phyloP scores from a whole-genome alignment of 2,888 invertebrate species.

The Leptothorax acervorum region DNA sequence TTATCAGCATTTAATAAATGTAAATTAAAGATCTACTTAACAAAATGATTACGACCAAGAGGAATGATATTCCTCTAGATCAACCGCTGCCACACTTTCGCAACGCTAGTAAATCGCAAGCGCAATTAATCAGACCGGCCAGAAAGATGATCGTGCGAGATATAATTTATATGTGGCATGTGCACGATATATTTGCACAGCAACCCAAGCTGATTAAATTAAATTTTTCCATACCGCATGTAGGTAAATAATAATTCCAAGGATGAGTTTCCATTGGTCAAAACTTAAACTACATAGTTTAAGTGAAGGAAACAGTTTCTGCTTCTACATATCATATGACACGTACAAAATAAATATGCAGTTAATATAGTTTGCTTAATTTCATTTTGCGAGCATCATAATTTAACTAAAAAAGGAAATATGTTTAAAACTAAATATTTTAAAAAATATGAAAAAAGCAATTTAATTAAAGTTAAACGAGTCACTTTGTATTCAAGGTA shows the following conservation, averaged over 20 bases:
- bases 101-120: constrained; percentile 11
- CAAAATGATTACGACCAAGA: not conserved
- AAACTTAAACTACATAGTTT: constrained; percentile 3
- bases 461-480: not conserved
- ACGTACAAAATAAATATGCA: not conserved
- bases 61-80: constrained; percentile 12
- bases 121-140: constrained; percentile 18
- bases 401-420: not conserved
- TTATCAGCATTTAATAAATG: not conserved
- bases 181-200: constrained; percentile 18
- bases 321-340: no score
- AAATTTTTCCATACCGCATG: constrained; percentile 3
- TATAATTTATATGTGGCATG: constrained; percentile 28
- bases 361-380: not conserved
- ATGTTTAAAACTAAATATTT: not conserved
- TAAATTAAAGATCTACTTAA: constrained; percentile 6
- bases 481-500: not conserved
- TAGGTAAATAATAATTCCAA: constrained; percentile 6
- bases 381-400: not conserved
- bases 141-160: constrained; percentile 9
- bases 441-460: not conserved
- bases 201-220: not conserved
- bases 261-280: not conserved
- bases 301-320: not conserved
- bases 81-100: not conserved